Evolutionary conservation across 2,888 invertebrate species (phyloP).

Genomic region (Sialis fuliginosa): DNA sequence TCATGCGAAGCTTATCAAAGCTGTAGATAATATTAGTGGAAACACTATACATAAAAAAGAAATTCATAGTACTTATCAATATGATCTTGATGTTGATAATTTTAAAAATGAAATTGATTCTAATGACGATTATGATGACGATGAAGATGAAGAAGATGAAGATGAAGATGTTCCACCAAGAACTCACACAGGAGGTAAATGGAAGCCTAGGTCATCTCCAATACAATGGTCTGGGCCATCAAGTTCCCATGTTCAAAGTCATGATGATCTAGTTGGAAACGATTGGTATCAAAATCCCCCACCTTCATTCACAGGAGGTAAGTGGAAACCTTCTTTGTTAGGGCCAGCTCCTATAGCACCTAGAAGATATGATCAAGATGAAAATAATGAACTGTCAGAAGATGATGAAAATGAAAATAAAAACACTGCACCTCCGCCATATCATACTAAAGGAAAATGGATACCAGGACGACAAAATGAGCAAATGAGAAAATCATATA

Average conservation of each 20-base stretch:
- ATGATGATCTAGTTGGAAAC: constrained; percentile 11
- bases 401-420: constrained; percentile 30
- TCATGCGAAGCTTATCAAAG: constrained; percentile 42
- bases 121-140: constrained; percentile 23
- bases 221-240: constrained; percentile 19
- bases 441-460: constrained; percentile 68
- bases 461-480: constrained; percentile 35
- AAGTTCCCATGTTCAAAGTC: constrained; percentile 7
- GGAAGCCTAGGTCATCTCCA: constrained; percentile 42
- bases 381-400: constrained; percentile 13
- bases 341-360: constrained; percentile 5
- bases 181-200: constrained; percentile 49
- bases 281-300: constrained; percentile 39
- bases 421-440: constrained; percentile 38
- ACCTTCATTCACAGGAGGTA: constrained; percentile 39
- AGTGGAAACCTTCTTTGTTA: constrained; percentile 44
- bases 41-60: constrained; percentile 30
- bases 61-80: constrained; percentile 23
- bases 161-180: constrained; percentile 30
- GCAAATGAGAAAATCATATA: constrained; percentile 3
- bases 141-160: constrained; percentile 25
- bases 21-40: constrained; percentile 43
- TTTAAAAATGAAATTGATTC: constrained; percentile 17
- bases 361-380: constrained; percentile 2
- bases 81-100: constrained; percentile 13